These are phyloP conservation scores for Catamblyrhynchus diadema DNA, from an alignment of 2,797 vertebrate genomes.

Conservation along the genomic window DNA sequence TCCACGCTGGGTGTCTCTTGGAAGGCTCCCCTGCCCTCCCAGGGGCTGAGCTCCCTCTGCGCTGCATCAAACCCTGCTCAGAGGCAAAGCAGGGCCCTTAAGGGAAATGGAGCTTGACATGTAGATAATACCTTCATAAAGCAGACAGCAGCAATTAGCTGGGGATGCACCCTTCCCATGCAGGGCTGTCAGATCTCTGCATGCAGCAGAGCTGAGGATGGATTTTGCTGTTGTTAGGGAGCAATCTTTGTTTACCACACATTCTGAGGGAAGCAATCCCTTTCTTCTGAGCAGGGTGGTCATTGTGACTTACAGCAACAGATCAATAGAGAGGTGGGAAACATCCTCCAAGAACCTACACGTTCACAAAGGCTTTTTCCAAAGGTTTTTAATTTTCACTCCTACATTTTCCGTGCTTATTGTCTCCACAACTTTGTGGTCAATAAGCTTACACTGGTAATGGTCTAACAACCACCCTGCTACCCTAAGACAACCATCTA, in stretches of 20 bases:
- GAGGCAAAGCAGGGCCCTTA: background rate
- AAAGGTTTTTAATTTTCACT: background rate
- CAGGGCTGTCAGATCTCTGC: background rate
- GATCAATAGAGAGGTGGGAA: conserved; percentile 44
- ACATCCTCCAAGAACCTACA: background rate
- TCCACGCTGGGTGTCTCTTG: fast-evolving
- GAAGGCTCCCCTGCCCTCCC: background rate
- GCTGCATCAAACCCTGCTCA: background rate
- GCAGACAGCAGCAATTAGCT: background rate
- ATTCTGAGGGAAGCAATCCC: background rate
- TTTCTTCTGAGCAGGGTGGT: background rate
- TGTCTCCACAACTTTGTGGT: conserved; percentile 1
- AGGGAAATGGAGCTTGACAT: fast-evolving
- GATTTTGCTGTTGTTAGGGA: background rate
- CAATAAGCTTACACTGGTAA: background rate
- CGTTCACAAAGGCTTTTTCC: background rate
- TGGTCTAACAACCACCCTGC: background rate
- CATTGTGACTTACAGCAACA: background rate
- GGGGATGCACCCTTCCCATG: background rate
- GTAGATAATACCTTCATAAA: background rate
- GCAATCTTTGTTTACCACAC: background rate
- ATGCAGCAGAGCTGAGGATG: fast-evolving
- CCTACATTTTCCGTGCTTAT: background rate
- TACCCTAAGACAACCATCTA: background rate
- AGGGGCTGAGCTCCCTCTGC: background rate